Conservation (phyloP, 2,113 vertebrate genomes). For the Chelonoidis abingdonii region DNA sequence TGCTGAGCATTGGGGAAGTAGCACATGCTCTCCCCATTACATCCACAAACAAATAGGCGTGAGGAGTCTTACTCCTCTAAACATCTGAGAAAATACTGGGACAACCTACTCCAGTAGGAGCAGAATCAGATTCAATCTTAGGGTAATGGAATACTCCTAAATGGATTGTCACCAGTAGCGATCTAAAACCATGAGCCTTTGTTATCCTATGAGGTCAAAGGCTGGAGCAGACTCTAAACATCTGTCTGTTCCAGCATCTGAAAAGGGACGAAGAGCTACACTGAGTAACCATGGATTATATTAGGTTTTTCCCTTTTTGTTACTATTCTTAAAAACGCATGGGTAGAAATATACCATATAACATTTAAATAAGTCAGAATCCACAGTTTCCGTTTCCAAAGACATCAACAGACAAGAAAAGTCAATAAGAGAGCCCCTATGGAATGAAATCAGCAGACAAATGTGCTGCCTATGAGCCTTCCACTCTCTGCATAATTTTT, state of each 20-base stretch:
- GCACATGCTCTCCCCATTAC: background rate
- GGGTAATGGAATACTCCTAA: background rate
- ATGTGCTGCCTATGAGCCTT: background rate
- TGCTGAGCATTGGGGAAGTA: background rate
- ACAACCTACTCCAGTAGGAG: background rate
- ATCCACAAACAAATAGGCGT: accelerated
- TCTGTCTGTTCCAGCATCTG: background rate
- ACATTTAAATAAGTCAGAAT: background rate
- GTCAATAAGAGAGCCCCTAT: background rate
- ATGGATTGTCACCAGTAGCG: background rate
- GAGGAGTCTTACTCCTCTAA: background rate
- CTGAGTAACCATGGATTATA: background rate
- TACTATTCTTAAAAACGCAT: background rate
- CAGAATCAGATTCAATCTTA: background rate
- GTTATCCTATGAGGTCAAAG: background rate
- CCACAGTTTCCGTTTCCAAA: background rate
- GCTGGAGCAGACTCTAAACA: background rate
- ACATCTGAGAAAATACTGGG: background rate
- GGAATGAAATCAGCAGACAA: background rate
- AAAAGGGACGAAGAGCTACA: background rate
- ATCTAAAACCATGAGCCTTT: background rate
- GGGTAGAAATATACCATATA: background rate
- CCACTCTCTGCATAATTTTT: background rate
- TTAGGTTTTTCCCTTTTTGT: background rate
- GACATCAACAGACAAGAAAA: background rate